Base-by-base conservation (phyloP, 1,140 invertebrate genomes). In the Agraylea sexmaculata region DNA sequence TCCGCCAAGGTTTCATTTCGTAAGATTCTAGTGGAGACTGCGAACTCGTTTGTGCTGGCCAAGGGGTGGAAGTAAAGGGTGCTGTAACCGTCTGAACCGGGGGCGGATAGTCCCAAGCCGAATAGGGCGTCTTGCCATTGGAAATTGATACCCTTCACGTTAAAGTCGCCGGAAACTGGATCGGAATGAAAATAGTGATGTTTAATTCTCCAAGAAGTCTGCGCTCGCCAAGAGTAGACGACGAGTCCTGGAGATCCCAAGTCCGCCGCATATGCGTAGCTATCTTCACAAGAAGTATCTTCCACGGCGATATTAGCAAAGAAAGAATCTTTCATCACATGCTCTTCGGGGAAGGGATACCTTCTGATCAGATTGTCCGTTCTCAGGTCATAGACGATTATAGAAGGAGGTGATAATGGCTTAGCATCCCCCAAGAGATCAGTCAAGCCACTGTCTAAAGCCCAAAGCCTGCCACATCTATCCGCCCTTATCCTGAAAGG, bases 61-160 rank as follows among this genome's bases (percentile, higher is more conserved):
- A 86, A 67, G 0, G 82, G 77, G 55, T 85, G 82, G 64, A 85
- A 87, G 47, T 82, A 86, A 2, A 85, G 51, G 0, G 73, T 81
- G 40, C 80, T 76, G 51, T 62, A 81, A 19, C 78, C 79, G 40
- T 81, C 73, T 2, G 58, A 45, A 30, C 70, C 68, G 0, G 74
- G 69, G 4, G 70, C 71, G 2, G 73, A 71, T 7, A 83, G 47
- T 0, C 75, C 75, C 30, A 85, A 54, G 1, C 82, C 81, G 37
- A 84, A 84, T 1, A 87, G 52, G 6, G 78, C 81, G 52, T 87
- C 83, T 4, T 70, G 71, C 80, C 80, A 84, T 43, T 74, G 74
- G 54, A 85, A 86, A 39, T 71, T 72, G 20, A 77, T 67, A 19
- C 77, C 80, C 37, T 71, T 73, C 2, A 84, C 78, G 40, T 74